A percentile compares a stretch with the other conserved stretches of the same genome.
phyloP scores from a whole-genome alignment of 35 echinoderm and acorn worm genomes.

The Eucidaris tribuloides region DNA sequence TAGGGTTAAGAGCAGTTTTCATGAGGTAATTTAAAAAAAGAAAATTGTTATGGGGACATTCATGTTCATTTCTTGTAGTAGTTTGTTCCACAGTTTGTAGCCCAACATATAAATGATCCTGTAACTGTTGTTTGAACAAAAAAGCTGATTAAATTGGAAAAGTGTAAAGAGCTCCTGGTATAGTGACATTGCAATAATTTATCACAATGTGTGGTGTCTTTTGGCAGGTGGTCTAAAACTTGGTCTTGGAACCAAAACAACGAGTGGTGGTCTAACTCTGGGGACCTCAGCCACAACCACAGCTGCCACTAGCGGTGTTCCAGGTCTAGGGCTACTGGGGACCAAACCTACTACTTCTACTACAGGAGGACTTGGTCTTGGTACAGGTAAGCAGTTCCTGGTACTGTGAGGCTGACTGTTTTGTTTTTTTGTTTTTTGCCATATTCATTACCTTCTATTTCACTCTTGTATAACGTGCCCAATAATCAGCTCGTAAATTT shows the following conservation, averaged over 20 bases:
- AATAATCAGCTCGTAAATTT: neutral
- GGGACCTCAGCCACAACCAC: neutral
- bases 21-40: too few relatives aligned
- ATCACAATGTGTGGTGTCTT: too few relatives aligned
- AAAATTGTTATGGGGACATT: too few relatives aligned
- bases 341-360: neutral
- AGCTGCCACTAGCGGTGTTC: neutral
- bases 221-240: neutral
- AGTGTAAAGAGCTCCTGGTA: too few relatives aligned
- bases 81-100: too few relatives aligned
- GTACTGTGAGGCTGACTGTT: neutral
- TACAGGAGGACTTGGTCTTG: neutral
- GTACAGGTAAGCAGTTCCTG: neutral
- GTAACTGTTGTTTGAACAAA: too few relatives aligned
- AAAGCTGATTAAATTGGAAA: too few relatives aligned
- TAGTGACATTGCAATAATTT: too few relatives aligned
- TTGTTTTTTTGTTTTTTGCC: too few relatives aligned
- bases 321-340: slow-evolving; percentile 13
- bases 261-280: neutral
- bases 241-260: slow-evolving; percentile 12
- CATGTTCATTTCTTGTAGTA: too few relatives aligned
- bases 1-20: too few relatives aligned
- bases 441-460: neutral
- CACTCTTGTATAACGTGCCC: neutral
- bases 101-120: too few relatives aligned